Conservation (phyloP, 2,888 invertebrate species). For the Amiota communis region DNA sequence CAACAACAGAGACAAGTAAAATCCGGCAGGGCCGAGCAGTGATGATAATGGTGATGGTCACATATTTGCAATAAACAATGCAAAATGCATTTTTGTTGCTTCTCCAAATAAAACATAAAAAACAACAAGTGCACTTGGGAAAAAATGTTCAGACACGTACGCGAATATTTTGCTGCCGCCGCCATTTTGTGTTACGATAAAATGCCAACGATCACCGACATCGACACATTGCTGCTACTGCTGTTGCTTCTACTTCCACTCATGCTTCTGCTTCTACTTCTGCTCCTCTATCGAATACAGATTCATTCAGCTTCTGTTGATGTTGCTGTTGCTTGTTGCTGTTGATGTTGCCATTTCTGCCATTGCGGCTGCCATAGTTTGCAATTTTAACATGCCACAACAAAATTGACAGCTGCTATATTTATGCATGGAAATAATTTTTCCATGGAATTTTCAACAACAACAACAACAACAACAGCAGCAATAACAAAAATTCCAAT, state of each 20-base stretch:
- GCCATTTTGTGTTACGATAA: background rate
- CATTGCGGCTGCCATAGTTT: background rate
- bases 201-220: background rate
- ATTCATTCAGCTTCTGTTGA: background rate
- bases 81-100: conserved; percentile 5
- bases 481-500: too few species aligned
- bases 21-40: background rate
- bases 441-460: background rate
- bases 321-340: background rate
- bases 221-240: background rate
- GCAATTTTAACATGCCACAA: conserved; percentile 28
- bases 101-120: background rate
- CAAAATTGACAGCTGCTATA: conserved; percentile 24
- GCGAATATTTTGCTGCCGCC: background rate
- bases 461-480: too few species aligned
- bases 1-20: background rate
- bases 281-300: too few species aligned
- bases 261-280: background rate
- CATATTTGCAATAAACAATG: conserved; percentile 20
- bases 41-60: background rate
- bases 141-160: conserved; percentile 19
- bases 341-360: background rate
- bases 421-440: conserved; percentile 25
- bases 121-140: background rate
- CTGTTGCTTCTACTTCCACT: background rate